Base-by-base conservation (phyloP, 2,113 vertebrate genomes). In the Neolamprologus ventralis region DNA sequence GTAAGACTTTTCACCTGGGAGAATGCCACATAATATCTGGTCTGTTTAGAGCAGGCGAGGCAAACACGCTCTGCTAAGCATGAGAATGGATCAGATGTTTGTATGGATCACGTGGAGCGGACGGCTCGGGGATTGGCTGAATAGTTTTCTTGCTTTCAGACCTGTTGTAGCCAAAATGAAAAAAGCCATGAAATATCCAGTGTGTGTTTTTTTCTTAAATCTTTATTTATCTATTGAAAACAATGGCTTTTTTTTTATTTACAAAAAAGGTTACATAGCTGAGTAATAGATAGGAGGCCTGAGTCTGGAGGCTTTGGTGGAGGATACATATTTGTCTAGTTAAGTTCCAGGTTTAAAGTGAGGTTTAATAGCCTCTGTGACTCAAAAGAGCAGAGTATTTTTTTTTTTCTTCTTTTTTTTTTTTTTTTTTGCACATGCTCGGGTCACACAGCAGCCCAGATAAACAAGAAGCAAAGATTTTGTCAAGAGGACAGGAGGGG, bases 161-260 rank as follows among this genome's bases (percentile, higher is more conserved):
- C 16, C 14, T 40, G 11, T 84, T 82, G 16, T 7, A 21, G 11
- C 7, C 28, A 55, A 84, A 87, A 37, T 1, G 2, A 4, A 68
- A 68, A 68, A 31, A 85, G 10, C 42, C 31, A 86, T 58, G 5
- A 45, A 88, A 84, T 31, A 17, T n/a, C 9, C 31, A 81, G 17
- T 60, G 28, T 33, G 8, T 14, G 2, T 71, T 91, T 91, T 75
- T 17, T 28, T 65, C 91, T 89, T 85, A 94, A 94, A 94, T 93
- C 47, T 96, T 96, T 96, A 96, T 95, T 95, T 5, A 13, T 91
- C 94, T 84, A 80, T 94, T 91, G 87, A 95, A 96, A 96, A 96
- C 90, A 95, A 93, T 93, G 83, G 93, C 93, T 94, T 94, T 92
- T 94, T 92, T 45, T 82, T 91, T 95, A 94, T 94, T 92, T 95